phyloP scores from a whole-genome alignment of 2,888 invertebrate genomes.

The Cybosia mesomella region DNA sequence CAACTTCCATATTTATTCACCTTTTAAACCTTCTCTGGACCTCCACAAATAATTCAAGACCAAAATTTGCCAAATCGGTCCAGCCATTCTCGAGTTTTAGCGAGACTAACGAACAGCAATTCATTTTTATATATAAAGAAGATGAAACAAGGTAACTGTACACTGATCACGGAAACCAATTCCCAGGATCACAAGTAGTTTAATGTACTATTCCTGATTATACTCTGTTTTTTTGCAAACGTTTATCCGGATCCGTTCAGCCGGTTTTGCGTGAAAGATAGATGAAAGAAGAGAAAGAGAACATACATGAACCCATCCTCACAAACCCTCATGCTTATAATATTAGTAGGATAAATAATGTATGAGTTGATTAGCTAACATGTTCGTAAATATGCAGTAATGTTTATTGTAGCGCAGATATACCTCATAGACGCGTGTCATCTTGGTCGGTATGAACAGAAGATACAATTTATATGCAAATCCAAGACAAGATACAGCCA shows the following conservation, averaged over 20 bases:
- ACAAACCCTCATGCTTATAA: not conserved
- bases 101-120: too few species aligned
- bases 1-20: too few species aligned
- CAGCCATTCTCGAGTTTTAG: too few species aligned
- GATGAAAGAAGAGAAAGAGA: not conserved
- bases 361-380: slow-evolving; percentile 41
- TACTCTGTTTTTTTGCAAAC: not conserved
- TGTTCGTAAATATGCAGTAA: slow-evolving; percentile 62
- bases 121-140: too few species aligned
- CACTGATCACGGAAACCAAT: too few species aligned
- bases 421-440: slow-evolving; percentile 77
- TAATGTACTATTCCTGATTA: not conserved
- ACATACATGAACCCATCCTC: not conserved
- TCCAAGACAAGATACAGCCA: slow-evolving; percentile 81
- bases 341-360: not conserved
- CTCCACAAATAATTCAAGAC: too few species aligned
- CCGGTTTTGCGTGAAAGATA: too few species aligned
- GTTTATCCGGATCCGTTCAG: not conserved
- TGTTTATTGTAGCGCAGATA: slow-evolving; percentile 53
- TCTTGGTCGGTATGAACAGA: slow-evolving; percentile 82
- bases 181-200: too few species aligned
- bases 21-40: too few species aligned
- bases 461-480: slow-evolving; percentile 88
- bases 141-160: too few species aligned
- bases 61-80: too few species aligned